A percentile compares a stretch with the other conserved stretches of the same genome.
Conservation (phyloP, 2,797 vertebrate genomes). For the Hirundo rustica region DNA sequence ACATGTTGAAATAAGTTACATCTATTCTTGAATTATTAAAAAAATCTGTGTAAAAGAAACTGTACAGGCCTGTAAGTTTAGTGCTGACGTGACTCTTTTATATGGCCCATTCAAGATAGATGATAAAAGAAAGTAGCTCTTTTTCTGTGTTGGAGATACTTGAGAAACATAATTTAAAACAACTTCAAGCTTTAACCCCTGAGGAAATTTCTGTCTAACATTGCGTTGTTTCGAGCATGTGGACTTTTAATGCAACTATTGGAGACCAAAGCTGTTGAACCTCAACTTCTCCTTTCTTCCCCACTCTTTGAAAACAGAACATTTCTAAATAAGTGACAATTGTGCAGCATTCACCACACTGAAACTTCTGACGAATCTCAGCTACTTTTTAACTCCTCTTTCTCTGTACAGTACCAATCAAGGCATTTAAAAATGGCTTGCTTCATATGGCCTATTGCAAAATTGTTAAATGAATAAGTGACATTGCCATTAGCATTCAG, state of each 20-base stretch:
- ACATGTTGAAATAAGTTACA: not conserved
- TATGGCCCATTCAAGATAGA: not conserved
- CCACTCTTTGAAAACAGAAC: not conserved
- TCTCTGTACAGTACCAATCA: not conserved
- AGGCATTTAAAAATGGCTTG: not conserved
- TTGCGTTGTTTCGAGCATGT: not conserved
- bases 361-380: not conserved
- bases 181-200: not conserved
- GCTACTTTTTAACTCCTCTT: not conserved
- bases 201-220: not conserved
- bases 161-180: not conserved
- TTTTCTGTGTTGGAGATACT: not conserved
- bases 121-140: not conserved
- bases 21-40: not conserved
- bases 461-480: slow-evolving; percentile 36
- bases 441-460: not conserved
- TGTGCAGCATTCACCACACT: slow-evolving; percentile 52
- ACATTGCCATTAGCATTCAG: not conserved
- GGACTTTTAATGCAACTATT: not conserved
- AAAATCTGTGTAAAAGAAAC: not conserved
- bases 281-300: not conserved
- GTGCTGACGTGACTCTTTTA: not conserved
- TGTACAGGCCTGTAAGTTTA: not conserved
- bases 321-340: slow-evolving; percentile 30
- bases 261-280: not conserved